phyloP scores from a whole-genome alignment of 2,888 invertebrate genomes.

The Chloromyia formosa region DNA sequence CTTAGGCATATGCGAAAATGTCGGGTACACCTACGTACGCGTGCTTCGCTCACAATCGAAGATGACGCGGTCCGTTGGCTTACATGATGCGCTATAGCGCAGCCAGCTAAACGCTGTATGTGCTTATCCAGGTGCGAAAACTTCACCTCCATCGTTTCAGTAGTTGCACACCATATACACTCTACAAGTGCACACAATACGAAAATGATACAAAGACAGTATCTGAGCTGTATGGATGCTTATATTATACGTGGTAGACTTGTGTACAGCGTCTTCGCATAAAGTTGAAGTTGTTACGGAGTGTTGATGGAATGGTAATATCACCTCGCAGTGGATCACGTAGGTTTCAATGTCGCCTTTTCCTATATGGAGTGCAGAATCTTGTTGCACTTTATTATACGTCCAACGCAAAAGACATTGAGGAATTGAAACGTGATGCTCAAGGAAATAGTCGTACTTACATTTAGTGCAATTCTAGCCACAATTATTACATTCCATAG shows the following conservation, averaged over 20 bases:
- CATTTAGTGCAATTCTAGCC: conserved; percentile 7
- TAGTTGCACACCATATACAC: not conserved
- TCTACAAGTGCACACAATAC: conserved; percentile 16
- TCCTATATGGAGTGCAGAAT: not conserved
- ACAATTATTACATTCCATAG: conserved; percentile 9
- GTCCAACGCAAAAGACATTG: conserved; percentile 9
- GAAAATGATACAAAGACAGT: conserved; percentile 19
- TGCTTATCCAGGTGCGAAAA: conserved; percentile 41
- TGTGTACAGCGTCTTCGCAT: conserved; percentile 3
- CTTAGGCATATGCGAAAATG: conserved; percentile 17
- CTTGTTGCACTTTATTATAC: conserved; percentile 7
- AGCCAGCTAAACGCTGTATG: conserved; percentile 18
- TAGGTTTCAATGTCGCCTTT: conserved; percentile 33
- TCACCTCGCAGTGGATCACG: conserved; percentile 9
- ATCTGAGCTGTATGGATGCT: not conserved
- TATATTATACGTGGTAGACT: not conserved
- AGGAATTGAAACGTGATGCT: conserved; percentile 35
- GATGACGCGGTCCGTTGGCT: conserved; percentile 31
- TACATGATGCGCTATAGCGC: conserved; percentile 4
- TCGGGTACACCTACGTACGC: conserved; percentile 36
- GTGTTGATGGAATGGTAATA: not conserved
- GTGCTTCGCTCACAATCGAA: conserved; percentile 32
- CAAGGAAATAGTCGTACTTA: conserved; percentile 8
- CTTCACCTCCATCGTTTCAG: conserved; percentile 5
- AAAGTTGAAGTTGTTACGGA: conserved; percentile 4